Evolutionary conservation across 2,888 invertebrate species (phyloP).

Genomic region (Lithophane socia): DNA sequence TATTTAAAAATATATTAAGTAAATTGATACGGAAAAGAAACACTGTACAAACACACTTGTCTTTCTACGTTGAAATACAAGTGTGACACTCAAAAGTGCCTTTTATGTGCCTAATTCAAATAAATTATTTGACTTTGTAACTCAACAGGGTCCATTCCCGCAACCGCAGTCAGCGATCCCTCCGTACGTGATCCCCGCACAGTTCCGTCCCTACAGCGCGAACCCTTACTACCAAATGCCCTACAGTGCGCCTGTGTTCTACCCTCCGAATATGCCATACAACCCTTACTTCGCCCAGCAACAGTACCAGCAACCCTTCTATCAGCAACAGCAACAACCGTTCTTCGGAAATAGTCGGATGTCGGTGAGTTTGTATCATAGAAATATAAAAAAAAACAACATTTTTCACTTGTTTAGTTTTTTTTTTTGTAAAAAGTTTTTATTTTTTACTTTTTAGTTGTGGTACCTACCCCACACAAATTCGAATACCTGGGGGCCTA

Average conservation of each 20-base stretch:
- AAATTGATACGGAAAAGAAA: no score
- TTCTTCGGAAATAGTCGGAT: constrained; percentile 87
- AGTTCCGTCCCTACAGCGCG: constrained; percentile 87
- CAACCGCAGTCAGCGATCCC: constrained; percentile 75
- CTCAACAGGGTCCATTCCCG: constrained; percentile 74
- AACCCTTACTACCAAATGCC: constrained; percentile 88
- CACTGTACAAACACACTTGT: no score
- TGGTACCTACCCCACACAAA: no score
- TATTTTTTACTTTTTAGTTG: no score
- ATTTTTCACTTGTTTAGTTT: no score
- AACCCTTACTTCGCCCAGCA: constrained; percentile 86
- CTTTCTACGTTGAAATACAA: no score
- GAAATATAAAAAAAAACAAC: no score
- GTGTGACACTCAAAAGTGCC: not conserved
- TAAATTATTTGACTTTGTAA: not conserved
- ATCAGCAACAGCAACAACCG: constrained; percentile 78
- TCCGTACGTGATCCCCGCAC: constrained; percentile 81
- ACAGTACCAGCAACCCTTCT: constrained; percentile 80
- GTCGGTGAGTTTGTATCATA: constrained; percentile 85
- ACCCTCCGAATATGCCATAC: constrained; percentile 81
- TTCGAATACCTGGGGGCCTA: no score
- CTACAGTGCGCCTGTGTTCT: constrained; percentile 83
- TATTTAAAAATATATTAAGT: no score
- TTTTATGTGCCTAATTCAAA: not conserved
- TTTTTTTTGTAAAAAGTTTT: no score